Evolutionary conservation across 2,797 vertebrate genomes (phyloP).

Genomic region (Muraenolepis orangiensis): DNA sequence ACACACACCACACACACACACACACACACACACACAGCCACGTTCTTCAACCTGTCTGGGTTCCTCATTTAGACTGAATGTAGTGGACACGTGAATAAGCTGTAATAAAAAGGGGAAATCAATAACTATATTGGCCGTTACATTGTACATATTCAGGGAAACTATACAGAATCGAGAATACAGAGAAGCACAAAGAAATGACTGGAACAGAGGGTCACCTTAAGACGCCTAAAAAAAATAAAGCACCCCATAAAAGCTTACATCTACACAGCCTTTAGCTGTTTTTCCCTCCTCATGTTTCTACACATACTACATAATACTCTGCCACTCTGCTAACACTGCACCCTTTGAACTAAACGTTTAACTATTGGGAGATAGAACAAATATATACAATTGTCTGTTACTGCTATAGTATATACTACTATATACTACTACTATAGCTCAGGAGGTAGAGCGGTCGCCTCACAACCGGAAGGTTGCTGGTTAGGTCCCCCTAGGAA

Average conservation of each 20-base stretch:
- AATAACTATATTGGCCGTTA: not conserved
- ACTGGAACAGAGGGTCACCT: not conserved
- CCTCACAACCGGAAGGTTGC: too few species aligned
- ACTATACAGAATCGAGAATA: not conserved
- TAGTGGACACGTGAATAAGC: not conserved
- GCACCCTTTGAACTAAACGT: not conserved
- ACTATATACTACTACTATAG: too few species aligned
- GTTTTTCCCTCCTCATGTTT: not conserved
- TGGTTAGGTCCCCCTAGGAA: too few species aligned
- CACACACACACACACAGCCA: not conserved
- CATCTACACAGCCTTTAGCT: not conserved
- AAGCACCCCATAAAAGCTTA: not conserved
- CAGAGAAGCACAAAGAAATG: not conserved
- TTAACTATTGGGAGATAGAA: too few species aligned
- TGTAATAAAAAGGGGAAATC: not conserved
- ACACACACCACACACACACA: not conserved
- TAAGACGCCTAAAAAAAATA: not conserved
- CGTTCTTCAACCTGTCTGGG: not conserved
- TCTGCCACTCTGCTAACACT: not conserved
- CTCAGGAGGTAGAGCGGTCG: too few species aligned
- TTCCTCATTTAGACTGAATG: not conserved
- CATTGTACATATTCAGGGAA: not conserved
- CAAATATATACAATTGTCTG: not conserved
- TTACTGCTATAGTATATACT: too few species aligned
- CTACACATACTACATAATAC: not conserved